These are phyloP conservation scores for Hermodice carunculata DNA, from an alignment of 2,888 invertebrate species.

Conservation along the genomic window DNA sequence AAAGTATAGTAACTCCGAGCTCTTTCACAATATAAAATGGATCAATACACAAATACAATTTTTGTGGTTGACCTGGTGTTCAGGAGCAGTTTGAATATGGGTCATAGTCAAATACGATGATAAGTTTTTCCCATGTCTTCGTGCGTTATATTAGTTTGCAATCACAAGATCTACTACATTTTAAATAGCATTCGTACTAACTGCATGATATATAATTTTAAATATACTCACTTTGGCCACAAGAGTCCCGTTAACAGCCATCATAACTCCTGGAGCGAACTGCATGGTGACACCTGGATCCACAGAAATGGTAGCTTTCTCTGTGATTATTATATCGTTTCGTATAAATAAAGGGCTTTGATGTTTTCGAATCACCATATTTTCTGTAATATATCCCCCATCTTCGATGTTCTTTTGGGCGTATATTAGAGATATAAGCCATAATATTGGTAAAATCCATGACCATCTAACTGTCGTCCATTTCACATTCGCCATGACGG, in stretches of 20 bases:
- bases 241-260: conserved; percentile 91
- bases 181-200: neutral
- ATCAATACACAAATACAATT: too few relatives aligned
- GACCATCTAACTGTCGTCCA: neutral
- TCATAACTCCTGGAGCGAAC: conserved; percentile 92
- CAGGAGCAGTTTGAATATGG: too few relatives aligned
- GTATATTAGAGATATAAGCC: neutral
- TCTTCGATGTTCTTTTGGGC: neutral
- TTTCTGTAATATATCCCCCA: conserved; percentile 11
- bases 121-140: too few relatives aligned
- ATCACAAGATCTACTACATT: neutral
- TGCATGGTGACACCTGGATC: conserved; percentile 91
- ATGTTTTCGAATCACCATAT: conserved; percentile 2
- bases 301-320: conserved; percentile 84
- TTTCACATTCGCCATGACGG: neutral
- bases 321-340: conserved; percentile 81
- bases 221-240: conserved; percentile 84
- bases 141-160: too few relatives aligned
- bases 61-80: too few relatives aligned
- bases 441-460: neutral
- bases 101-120: too few relatives aligned
- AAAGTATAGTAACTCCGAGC: too few relatives aligned
- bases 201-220: too few relatives aligned
- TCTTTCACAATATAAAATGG: too few relatives aligned
- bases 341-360: conserved; percentile 38